phyloP scores from a whole-genome alignment of 2,113 vertebrate species.

The Poeciliopsis occidentalis region DNA sequence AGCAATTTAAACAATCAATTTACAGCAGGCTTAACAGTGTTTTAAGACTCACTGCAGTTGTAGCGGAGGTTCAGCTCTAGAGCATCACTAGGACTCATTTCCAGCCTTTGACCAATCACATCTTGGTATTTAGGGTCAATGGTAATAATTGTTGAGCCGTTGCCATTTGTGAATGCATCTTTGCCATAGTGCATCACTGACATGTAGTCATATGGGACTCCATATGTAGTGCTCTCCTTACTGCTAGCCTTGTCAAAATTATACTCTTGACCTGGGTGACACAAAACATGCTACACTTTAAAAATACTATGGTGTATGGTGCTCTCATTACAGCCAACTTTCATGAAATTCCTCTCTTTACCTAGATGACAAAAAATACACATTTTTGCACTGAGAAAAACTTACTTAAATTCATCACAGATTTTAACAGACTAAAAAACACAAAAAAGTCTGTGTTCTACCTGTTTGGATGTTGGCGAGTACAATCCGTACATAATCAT shows the following conservation, averaged over 20 bases:
- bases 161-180: conserved; percentile 79
- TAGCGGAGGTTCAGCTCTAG: conserved; percentile 58
- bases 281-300: too few species aligned
- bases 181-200: conserved; percentile 84
- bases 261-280: too few species aligned
- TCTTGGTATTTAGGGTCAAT: conserved; percentile 78
- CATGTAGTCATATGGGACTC: conserved; percentile 64
- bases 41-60: too few species aligned
- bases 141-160: conserved; percentile 85
- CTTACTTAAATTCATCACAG: too few species aligned
- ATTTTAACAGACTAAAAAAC: too few species aligned
- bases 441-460: conserved; percentile 23
- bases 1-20: too few species aligned
- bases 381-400: too few species aligned
- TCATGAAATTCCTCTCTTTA: too few species aligned
- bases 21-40: too few species aligned
- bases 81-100: conserved; percentile 86
- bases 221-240: not conserved
- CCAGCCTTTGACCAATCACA: conserved; percentile 86
- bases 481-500: conserved; percentile 82
- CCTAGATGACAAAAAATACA: too few species aligned
- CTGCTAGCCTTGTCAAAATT: not conserved
- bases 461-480: conserved; percentile 80
- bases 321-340: too few species aligned
- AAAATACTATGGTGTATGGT: too few species aligned